These are phyloP conservation scores for Ivindomyrus marchei DNA, from an alignment of 2,113 vertebrate species.

Conservation along the genomic window DNA sequence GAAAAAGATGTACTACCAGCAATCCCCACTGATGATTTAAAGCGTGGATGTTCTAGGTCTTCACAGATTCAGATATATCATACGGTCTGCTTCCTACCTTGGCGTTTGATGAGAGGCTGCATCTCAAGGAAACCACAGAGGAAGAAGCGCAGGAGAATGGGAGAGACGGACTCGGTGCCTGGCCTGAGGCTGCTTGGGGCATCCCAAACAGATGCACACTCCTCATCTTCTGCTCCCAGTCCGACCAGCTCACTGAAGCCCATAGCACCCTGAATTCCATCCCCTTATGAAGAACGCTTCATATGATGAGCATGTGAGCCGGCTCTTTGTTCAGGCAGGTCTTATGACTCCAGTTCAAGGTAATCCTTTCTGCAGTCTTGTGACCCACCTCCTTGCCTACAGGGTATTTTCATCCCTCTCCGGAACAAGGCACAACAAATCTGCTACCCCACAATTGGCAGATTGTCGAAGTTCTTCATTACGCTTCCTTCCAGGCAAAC, in stretches of 20 bases:
- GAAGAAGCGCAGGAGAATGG: background rate
- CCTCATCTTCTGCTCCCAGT: conserved; percentile 43
- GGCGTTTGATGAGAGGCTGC: background rate
- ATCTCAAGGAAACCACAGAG: background rate
- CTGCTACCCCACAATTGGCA: conserved; percentile 72
- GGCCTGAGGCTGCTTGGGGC: background rate
- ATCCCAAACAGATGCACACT: conserved; percentile 20
- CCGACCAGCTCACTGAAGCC: conserved; percentile 64
- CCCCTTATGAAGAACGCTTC: conserved; percentile 84
- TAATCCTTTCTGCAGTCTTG: conserved; percentile 84
- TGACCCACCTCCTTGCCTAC: conserved; percentile 81
- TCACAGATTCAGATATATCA: background rate
- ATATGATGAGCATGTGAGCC: conserved; percentile 90
- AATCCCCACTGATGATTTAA: background rate
- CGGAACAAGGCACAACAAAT: conserved; percentile 84
- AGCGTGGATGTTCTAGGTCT: background rate
- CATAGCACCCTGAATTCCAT: conserved; percentile 67
- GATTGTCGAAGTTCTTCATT: conserved; percentile 39
- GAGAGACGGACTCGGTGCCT: background rate
- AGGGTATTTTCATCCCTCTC: conserved; percentile 81
- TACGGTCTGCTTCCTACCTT: background rate
- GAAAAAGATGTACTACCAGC: background rate
- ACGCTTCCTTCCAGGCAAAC: background rate
- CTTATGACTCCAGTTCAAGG: conserved; percentile 88
- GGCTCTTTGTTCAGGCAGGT: conserved; percentile 69